These are phyloP conservation scores for Tenualosa ilisha DNA, from an alignment of 2,797 vertebrate species.

Conservation along the genomic window DNA sequence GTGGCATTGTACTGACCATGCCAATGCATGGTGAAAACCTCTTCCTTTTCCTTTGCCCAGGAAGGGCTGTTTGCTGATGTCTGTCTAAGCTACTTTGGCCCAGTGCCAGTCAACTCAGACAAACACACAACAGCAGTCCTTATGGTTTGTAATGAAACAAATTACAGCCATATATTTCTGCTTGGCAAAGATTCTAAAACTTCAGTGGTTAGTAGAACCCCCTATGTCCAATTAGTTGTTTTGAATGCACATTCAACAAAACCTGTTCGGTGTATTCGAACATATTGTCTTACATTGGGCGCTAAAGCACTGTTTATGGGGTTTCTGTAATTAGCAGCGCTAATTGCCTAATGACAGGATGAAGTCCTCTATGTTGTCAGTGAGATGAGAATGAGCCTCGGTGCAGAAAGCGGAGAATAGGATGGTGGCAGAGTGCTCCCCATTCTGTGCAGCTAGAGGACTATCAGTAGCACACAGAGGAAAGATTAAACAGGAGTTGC, in stretches of 20 bases:
- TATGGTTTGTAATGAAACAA: not conserved
- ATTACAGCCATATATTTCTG: not conserved
- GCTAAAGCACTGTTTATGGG: not conserved
- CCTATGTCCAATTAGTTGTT: not conserved
- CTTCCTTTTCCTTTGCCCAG: not conserved
- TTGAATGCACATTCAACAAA: not conserved
- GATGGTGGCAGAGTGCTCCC: not conserved
- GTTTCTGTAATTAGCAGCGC: not conserved
- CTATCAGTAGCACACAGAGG: not conserved
- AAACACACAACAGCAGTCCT: not conserved
- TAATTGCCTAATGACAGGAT: conserved; percentile 12
- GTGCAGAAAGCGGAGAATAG: not conserved
- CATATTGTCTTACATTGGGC: not conserved
- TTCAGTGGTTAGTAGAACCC: not conserved
- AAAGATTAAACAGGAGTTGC: not conserved
- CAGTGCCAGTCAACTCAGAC: not conserved
- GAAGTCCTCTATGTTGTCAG: not conserved
- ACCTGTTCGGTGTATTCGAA: not conserved
- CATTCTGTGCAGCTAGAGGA: not conserved
- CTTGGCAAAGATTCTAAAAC: not conserved
- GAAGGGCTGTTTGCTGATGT: not conserved
- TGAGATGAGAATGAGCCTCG: not conserved
- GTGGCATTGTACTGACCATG: not conserved
- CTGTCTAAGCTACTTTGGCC: not conserved
- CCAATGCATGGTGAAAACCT: not conserved